A percentile compares a stretch with the other conserved stretches of the same genome.
phyloP scores from a whole-genome alignment of 2,888 invertebrate species.

The Andrena chrysosceles region DNA sequence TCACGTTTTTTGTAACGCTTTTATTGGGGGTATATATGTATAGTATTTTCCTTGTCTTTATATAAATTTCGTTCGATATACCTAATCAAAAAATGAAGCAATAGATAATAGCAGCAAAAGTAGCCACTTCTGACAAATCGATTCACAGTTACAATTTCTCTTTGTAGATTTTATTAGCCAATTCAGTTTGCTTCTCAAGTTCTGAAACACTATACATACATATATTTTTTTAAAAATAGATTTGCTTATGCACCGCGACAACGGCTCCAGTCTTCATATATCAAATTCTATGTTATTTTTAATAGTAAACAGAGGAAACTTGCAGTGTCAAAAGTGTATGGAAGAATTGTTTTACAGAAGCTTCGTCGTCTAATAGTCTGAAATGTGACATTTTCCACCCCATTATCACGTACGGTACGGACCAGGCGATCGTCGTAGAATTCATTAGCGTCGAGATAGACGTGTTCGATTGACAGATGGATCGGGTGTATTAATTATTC shows the following conservation, averaged over 20 bases:
- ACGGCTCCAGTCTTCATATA: neutral
- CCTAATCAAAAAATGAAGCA: no score
- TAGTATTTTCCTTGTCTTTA: no score
- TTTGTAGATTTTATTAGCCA: no score
- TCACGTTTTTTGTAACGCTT: no score
- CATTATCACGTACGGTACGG: conserved; percentile 3
- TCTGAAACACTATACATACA: no score
- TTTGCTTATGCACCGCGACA: neutral
- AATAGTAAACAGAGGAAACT: neutral
- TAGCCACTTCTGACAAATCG: no score
- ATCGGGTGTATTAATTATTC: conserved; percentile 63
- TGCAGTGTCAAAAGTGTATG: neutral
- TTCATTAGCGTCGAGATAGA: conserved; percentile 57
- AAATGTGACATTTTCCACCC: neutral
- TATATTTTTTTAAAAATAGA: neutral
- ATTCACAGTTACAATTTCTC: no score
- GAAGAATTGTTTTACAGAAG: neutral
- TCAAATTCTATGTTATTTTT: neutral
- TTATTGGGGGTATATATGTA: no score
- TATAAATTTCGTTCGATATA: no score
- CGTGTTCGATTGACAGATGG: conserved; percentile 64
- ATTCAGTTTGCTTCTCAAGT: no score
- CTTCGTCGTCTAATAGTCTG: neutral
- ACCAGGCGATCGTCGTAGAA: conserved; percentile 52
- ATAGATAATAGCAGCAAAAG: no score